Conservation (phyloP, 2,113 vertebrate genomes). For the Tetraodon nigroviridis region DNA sequence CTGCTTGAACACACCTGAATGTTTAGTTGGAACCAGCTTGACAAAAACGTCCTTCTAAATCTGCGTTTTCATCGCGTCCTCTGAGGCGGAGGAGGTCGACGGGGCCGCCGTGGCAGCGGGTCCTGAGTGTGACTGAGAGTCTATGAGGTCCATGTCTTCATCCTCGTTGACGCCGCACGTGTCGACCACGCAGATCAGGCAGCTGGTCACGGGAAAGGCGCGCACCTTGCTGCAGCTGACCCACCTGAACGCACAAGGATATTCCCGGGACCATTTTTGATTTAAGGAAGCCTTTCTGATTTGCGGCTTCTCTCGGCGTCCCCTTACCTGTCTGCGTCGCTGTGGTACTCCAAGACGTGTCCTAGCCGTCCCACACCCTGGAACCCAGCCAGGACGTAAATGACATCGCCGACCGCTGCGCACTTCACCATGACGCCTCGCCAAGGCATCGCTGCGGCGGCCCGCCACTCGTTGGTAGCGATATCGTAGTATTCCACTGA, state of each 20-base stretch:
- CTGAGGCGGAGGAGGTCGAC: slow-evolving; percentile 36
- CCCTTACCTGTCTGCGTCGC: slow-evolving; percentile 84
- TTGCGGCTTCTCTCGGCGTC: too few species aligned
- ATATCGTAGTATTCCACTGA: slow-evolving; percentile 96
- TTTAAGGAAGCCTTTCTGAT: not conserved
- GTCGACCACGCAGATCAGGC: slow-evolving; percentile 95
- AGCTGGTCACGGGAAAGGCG: slow-evolving; percentile 94
- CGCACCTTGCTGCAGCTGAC: slow-evolving; percentile 89
- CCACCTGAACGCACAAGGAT: slow-evolving; percentile 58
- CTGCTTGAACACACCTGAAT: slow-evolving; percentile 1
- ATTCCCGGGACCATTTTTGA: not conserved
- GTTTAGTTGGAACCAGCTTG: slow-evolving; percentile 2
- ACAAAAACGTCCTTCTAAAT: not conserved
- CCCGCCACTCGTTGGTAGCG: slow-evolving; percentile 88
- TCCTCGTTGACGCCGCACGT: slow-evolving; percentile 96
- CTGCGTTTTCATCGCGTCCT: slow-evolving; percentile 2
- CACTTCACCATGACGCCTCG: slow-evolving; percentile 95
- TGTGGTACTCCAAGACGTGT: slow-evolving; percentile 92
- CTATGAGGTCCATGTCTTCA: slow-evolving; percentile 66
- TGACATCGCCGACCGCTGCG: slow-evolving; percentile 85
- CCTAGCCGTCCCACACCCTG: slow-evolving; percentile 94
- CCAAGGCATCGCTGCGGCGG: slow-evolving; percentile 92
- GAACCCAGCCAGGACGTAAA: slow-evolving; percentile 94
- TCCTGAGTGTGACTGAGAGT: slow-evolving; percentile 48
- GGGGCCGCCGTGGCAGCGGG: slow-evolving; percentile 21